Conservation (phyloP, 2,113 vertebrate species). For the Pyxicephalus adspersus region DNA sequence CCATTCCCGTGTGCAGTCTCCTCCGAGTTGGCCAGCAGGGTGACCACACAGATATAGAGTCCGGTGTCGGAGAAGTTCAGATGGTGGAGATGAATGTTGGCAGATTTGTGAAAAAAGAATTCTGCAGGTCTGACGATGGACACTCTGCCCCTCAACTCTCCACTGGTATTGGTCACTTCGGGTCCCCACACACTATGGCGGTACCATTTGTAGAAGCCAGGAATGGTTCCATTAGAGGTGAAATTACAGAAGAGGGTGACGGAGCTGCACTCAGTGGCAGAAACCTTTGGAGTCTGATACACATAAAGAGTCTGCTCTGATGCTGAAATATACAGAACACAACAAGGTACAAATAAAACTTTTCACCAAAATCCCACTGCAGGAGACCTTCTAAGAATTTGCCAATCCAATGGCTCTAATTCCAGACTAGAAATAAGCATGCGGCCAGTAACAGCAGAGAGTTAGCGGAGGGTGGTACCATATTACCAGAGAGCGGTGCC, state of each 20-base stretch:
- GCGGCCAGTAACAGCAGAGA: too few species aligned
- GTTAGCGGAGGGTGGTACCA: too few species aligned
- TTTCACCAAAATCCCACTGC: too few species aligned
- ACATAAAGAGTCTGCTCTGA: background rate
- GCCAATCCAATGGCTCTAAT: too few species aligned
- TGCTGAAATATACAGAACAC: background rate
- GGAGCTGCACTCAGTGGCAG: background rate
- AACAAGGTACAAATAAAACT: too few species aligned
- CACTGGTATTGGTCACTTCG: background rate
- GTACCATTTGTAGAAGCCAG: background rate
- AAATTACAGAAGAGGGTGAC: constrained; percentile 8
- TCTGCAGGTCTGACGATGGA: too few species aligned
- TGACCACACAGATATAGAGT: background rate
- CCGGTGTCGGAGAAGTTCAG: background rate
- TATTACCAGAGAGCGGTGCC: too few species aligned
- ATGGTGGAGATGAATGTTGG: background rate
- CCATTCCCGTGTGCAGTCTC: background rate
- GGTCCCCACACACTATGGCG: background rate
- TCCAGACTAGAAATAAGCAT: too few species aligned
- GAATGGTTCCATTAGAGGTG: background rate
- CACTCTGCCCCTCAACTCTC: background rate
- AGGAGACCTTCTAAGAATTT: too few species aligned
- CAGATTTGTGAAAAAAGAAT: background rate
- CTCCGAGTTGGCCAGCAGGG: background rate
- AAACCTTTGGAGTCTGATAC: background rate